Evolutionary conservation across 1,140 invertebrate species (phyloP).

Genomic region (Orussus abietinus): DNA sequence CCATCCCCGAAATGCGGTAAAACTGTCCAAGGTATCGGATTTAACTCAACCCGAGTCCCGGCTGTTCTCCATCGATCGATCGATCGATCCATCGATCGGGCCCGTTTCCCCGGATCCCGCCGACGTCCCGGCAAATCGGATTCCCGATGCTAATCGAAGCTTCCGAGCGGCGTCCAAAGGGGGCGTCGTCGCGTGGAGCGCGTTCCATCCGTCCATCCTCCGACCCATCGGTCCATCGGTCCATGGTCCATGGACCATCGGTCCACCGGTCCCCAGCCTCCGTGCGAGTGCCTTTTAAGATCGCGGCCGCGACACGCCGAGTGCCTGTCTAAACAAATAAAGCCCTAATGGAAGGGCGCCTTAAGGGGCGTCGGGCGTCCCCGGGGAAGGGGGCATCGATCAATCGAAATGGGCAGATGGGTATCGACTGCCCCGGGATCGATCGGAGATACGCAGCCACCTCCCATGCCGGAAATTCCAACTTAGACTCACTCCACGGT

Average conservation of each 20-base stretch:
- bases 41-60: no score
- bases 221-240: no score
- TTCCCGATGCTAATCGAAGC: conserved; percentile 27
- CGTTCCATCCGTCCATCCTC: conserved; percentile 13
- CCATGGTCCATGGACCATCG: no score
- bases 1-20: no score
- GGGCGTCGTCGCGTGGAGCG: conserved; percentile 17
- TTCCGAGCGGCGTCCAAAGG: conserved; percentile 22
- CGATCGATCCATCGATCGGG: background rate
- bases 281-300: background rate
- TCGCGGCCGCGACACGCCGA: conserved; percentile 26
- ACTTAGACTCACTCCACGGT: no score
- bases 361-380: background rate
- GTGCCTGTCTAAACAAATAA: conserved; percentile 33
- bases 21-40: no score
- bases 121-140: conserved; percentile 3
- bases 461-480: no score
- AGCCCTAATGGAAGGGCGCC: conserved; percentile 30
- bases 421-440: no score
- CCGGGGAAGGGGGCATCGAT: conserved; percentile 16
- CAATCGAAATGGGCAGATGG: no score
- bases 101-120: background rate
- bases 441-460: no score
- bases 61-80: no score
- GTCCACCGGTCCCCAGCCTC: no score